These are phyloP conservation scores for Spodoptera littoralis DNA, from an alignment of 2,888 invertebrate genomes.

Conservation along the genomic window DNA sequence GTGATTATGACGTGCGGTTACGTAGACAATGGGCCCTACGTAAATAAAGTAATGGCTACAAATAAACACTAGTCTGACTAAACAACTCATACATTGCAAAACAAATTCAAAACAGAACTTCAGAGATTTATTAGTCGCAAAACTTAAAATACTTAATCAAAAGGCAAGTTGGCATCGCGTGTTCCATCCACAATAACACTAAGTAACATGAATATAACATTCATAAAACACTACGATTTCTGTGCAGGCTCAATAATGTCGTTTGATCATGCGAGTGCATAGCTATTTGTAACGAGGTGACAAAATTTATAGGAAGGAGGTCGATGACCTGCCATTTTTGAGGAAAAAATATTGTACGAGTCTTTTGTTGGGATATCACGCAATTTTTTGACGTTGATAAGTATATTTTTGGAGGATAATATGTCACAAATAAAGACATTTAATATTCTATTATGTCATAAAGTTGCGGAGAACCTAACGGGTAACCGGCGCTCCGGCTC, in stretches of 20 bases:
- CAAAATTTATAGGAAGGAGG: conserved; percentile 54
- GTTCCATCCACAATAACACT: conserved; percentile 43
- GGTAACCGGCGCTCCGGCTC: too few relatives aligned
- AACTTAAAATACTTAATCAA: conserved; percentile 36
- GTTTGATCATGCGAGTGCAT: conserved; percentile 63
- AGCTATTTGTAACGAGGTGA: conserved; percentile 58
- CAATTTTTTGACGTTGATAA: conserved; percentile 35
- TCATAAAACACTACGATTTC: conserved; percentile 50
- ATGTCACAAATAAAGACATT: too few relatives aligned
- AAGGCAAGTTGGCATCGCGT: conserved; percentile 41
- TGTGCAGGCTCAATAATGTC: conserved; percentile 59
- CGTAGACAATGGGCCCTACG: too few relatives aligned
- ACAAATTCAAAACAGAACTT: conserved; percentile 6
- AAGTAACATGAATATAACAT: conserved; percentile 33
- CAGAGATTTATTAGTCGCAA: conserved; percentile 21
- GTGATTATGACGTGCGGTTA: too few relatives aligned
- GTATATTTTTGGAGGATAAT: conserved; percentile 18
- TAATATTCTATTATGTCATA: too few relatives aligned
- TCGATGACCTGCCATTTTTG: conserved; percentile 39
- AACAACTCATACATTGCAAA: not conserved
- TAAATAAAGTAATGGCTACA: too few relatives aligned
- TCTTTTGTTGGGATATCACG: conserved; percentile 30
- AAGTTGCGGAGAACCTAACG: too few relatives aligned
- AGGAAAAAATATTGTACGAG: conserved; percentile 25
- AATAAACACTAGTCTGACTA: too few relatives aligned